Base-by-base conservation (phyloP, 2,797 vertebrate species). In the Cottoperca gobio region DNA sequence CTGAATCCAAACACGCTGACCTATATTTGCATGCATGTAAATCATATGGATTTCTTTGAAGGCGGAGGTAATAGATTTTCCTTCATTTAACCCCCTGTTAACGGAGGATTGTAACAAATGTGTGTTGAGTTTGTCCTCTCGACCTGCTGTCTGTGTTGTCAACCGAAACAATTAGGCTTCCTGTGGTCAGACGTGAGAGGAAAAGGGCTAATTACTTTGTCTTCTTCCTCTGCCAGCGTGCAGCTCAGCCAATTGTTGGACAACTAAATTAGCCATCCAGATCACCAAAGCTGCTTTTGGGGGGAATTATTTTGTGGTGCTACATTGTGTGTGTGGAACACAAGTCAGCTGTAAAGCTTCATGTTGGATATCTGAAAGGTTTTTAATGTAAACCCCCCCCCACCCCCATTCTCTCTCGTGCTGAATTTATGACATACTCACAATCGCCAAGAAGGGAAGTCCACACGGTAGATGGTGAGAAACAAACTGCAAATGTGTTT, bases 201-300 rank as follows among this genome's bases (percentile, higher is more conserved):
- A 66, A 88, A 87, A 72, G 4, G 53, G 52, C 58, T 91, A 87
- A 91, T 91, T 88, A 88, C 77, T 67, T 61, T n/a, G 84, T 79
- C 64, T 50, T 62, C 46, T 24, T 72, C 64, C 12, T 48, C 79
- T 75, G 81, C 86, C 86, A 79, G 81, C 68, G 12, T 70, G 82
- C 72, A 63, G 73, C 61, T 31, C 40, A 1, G 72, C 76, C 83
- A 81, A 33, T 50, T 53, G 57, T 37, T 7, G 65, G 78, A 83
- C 78, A 71, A 75, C 82, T 68, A 84, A 83, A 81, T 69, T 28
- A 79, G 54, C 55, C 81, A 23, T 77, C 65, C 84, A 14, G 60
- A 62, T 83, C 73, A 57, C 53, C 63, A 54, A 73, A 86, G 78
- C 83, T 55, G 62, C n/a, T 67, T 43, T n/a, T 8, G 39, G 66